Evolutionary conservation across 92 coral and sea anemone genomes (phyloP).

Genomic region (Diadumene lineata): DNA sequence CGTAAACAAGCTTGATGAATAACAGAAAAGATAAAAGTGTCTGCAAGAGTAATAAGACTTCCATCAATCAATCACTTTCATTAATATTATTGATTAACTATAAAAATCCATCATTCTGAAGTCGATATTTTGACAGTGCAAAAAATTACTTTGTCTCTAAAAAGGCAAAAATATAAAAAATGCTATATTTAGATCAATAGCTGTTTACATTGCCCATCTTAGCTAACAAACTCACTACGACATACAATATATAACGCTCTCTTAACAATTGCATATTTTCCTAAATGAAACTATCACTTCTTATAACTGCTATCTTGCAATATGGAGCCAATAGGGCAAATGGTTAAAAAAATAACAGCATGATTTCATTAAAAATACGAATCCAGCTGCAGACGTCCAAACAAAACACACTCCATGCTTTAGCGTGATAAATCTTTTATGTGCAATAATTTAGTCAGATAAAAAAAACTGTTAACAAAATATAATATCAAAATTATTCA

Average conservation of each 20-base stretch:
- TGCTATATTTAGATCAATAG: background rate
- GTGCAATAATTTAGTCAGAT: no score
- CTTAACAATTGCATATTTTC: background rate
- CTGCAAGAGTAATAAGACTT: background rate
- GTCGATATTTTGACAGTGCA: background rate
- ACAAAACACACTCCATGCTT: no score
- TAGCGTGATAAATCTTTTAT: no score
- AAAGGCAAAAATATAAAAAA: background rate
- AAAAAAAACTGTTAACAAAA: no score
- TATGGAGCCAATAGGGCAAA: background rate
- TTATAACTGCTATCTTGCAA: background rate
- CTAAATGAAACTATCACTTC: background rate
- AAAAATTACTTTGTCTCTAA: no score
- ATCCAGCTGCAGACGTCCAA: no score
- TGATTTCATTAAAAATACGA: background rate
- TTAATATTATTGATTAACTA: no score
- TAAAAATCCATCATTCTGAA: no score
- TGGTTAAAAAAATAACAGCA: background rate
- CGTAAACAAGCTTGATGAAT: no score
- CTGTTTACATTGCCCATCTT: background rate
- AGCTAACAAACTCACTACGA: background rate
- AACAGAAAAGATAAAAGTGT: no score
- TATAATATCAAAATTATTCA: no score
- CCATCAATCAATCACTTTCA: background rate
- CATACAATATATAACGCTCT: no score